Evolutionary conservation across 2,888 invertebrate genomes (phyloP).

Genomic region (Diaperis boleti): DNA sequence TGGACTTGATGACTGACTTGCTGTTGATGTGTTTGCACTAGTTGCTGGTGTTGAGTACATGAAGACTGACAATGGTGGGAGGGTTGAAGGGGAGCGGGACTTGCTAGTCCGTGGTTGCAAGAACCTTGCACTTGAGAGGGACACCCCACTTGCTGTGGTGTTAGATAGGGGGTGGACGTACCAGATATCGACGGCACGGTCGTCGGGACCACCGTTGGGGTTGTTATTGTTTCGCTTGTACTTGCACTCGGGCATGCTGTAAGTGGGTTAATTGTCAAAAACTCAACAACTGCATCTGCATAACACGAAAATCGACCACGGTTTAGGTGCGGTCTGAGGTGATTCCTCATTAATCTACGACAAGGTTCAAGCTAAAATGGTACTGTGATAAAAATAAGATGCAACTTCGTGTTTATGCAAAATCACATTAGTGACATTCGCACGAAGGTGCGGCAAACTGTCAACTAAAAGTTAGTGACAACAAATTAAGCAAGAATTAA

Average conservation of each 20-base stretch:
- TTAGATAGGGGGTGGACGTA: conserved; percentile 53
- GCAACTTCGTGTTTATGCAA: conserved; percentile 7
- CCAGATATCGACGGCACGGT: conserved; percentile 55
- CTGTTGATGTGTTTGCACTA: conserved; percentile 50
- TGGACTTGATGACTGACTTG: conserved; percentile 68
- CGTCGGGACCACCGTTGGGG: conserved; percentile 57
- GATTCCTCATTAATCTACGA: too few species aligned
- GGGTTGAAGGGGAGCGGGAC: conserved; percentile 54
- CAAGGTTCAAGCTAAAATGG: too few species aligned
- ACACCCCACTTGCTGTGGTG: conserved; percentile 49
- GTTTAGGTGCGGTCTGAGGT: too few species aligned
- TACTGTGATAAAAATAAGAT: too few species aligned
- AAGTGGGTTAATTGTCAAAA: conserved; percentile 48
- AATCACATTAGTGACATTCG: not conserved
- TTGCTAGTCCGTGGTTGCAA: conserved; percentile 54
- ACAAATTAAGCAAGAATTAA: conserved; percentile 30
- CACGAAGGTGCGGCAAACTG: not conserved
- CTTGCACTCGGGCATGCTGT: conserved; percentile 58
- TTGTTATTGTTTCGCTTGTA: conserved; percentile 58
- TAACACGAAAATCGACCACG: too few species aligned
- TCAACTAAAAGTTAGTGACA: conserved; percentile 1
- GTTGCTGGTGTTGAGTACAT: conserved; percentile 59
- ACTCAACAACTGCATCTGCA: conserved; percentile 16
- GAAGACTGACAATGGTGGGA: conserved; percentile 68
- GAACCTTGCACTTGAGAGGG: conserved; percentile 51